phyloP scores from a whole-genome alignment of 2,113 vertebrate species.

The Buteo buteo region DNA sequence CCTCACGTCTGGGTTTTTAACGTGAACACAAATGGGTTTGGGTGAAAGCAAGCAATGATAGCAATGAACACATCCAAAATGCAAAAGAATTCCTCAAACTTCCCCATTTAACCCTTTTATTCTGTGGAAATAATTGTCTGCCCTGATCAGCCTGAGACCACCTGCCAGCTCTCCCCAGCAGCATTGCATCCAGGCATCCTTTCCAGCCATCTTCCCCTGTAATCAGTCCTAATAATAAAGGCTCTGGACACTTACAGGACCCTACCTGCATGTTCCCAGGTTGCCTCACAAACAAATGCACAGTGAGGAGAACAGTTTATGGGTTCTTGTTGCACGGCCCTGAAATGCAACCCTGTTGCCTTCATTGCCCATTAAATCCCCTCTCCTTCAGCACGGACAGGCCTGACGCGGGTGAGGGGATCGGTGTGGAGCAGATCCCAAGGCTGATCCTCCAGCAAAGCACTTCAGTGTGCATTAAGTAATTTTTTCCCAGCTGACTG shows the following conservation, averaged over 20 bases:
- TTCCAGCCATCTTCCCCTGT: background rate
- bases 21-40: fast-evolving
- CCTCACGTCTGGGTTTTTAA: background rate
- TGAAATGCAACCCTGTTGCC: background rate
- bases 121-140: background rate
- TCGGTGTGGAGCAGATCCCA: fast-evolving
- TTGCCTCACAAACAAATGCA: background rate
- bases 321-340: background rate
- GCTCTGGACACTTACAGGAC: background rate
- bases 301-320: fast-evolving
- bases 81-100: background rate
- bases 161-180: background rate
- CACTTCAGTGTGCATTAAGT: background rate
- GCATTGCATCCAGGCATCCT: background rate
- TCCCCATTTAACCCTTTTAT: background rate
- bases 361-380: background rate
- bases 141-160: background rate
- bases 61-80: background rate
- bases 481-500: background rate
- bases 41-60: fast-evolving
- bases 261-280: fast-evolving
- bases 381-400: background rate
- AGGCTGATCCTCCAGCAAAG: background rate
- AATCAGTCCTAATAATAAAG: background rate
- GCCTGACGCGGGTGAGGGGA: background rate